These are phyloP conservation scores for Pseudachorutes palmiensis DNA, from an alignment of 1,140 invertebrate genomes.

Conservation along the genomic window DNA sequence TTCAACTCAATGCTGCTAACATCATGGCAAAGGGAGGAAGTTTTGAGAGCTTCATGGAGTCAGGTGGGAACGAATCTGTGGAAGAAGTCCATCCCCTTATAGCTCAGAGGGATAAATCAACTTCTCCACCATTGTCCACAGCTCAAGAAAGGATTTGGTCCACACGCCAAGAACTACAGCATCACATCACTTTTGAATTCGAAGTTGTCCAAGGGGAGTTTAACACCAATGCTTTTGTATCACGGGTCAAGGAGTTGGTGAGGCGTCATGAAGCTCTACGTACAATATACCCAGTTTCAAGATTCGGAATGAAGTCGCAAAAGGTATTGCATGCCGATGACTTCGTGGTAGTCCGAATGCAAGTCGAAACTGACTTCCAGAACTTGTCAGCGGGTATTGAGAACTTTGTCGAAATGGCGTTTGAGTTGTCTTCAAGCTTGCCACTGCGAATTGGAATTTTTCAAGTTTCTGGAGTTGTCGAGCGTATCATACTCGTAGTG, in stretches of 20 bases:
- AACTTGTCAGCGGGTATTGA: too few relatives aligned
- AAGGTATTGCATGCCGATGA: not conserved
- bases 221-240: not conserved
- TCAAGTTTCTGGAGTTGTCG: not conserved
- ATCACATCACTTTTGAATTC: not conserved
- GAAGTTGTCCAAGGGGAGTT: not conserved
- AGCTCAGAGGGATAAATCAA: too few relatives aligned
- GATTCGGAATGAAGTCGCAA: not conserved
- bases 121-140: too few relatives aligned
- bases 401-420: not conserved
- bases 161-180: not conserved
- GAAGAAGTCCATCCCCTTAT: not conserved
- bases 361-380: not conserved
- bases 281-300: not conserved
- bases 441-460: not conserved
- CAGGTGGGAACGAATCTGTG: not conserved
- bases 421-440: not conserved
- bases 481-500: not conserved
- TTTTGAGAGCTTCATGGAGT: not conserved
- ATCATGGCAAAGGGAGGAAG: slow-evolving; percentile 4
- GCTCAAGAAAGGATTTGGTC: not conserved
- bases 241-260: not conserved
- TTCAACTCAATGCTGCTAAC: not conserved
- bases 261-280: not conserved
- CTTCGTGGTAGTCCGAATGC: not conserved